Conservation (phyloP, 2,888 invertebrate species). For the Hyposoter dolosus region DNA sequence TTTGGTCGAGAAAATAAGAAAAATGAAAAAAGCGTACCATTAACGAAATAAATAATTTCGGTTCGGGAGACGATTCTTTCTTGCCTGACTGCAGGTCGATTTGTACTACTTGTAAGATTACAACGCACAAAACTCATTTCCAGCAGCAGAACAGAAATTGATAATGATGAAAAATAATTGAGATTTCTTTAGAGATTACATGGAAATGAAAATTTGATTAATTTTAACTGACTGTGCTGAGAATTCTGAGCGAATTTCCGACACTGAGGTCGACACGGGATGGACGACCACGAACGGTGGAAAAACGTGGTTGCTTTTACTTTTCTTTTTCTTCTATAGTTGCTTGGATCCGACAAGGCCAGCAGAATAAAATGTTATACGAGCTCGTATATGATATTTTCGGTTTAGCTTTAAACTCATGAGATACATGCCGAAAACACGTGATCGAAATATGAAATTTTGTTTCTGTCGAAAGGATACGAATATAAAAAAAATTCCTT, state of each 20-base stretch:
- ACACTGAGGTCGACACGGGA: too few species aligned
- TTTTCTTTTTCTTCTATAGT: too few species aligned
- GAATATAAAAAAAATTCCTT: neutral
- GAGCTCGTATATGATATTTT: conserved; percentile 1
- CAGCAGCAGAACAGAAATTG: neutral
- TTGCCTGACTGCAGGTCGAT: neutral
- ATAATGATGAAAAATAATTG: neutral
- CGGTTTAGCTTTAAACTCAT: neutral
- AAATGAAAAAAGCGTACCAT: neutral
- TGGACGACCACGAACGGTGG: too few species aligned
- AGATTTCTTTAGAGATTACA: neutral
- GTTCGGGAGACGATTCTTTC: neutral
- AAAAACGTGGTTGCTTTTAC: too few species aligned
- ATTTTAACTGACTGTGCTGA: neutral
- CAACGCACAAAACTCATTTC: neutral
- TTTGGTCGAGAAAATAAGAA: neutral
- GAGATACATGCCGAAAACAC: neutral
- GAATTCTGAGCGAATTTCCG: neutral
- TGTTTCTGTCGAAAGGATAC: neutral
- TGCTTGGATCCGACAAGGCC: too few species aligned
- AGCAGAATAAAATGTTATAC: neutral
- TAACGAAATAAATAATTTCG: neutral
- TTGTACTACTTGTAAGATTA: neutral
- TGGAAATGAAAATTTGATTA: neutral
- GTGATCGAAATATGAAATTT: neutral